Evolutionary conservation across 1,140 invertebrate genomes (phyloP).

Genomic region (Trichonephila clavata): DNA sequence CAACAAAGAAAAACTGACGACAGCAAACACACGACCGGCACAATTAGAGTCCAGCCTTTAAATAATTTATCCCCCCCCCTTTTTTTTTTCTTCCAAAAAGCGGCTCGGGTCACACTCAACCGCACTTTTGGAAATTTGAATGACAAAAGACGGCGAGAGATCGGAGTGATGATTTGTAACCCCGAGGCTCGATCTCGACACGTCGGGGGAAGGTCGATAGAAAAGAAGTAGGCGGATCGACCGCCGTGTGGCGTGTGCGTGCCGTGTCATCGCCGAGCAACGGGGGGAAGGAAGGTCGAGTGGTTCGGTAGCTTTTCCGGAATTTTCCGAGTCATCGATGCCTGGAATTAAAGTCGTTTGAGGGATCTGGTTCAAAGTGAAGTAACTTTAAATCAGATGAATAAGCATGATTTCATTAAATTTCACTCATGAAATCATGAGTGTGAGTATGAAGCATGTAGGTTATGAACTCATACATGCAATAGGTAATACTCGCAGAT

Average conservation of each 20-base stretch:
- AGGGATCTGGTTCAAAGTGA: slow-evolving; percentile 4
- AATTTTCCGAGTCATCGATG: slow-evolving; percentile 61
- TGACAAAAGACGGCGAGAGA: slow-evolving; percentile 48
- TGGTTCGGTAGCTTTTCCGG: slow-evolving; percentile 58
- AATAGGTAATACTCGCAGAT: no score
- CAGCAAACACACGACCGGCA: slow-evolving; percentile 31
- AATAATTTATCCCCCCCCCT: slow-evolving; percentile 62
- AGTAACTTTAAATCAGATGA: no score
- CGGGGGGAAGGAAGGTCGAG: slow-evolving; percentile 4
- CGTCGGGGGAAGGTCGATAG: neutral
- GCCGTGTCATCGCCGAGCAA: slow-evolving; percentile 58
- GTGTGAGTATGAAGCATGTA: no score
- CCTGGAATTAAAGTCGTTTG: neutral
- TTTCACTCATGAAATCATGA: no score
- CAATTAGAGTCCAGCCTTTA: slow-evolving; percentile 58
- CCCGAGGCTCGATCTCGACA: slow-evolving; percentile 10
- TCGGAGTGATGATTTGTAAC: slow-evolving; percentile 63
- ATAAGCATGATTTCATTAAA: no score
- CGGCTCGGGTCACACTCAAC: neutral
- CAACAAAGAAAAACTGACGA: neutral
- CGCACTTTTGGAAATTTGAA: slow-evolving; percentile 60
- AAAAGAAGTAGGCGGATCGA: slow-evolving; percentile 29
- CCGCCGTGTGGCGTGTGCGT: slow-evolving; percentile 66
- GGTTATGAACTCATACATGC: no score
- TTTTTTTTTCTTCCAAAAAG: neutral